A percentile compares a stretch with the other conserved stretches of the same genome.
These are phyloP conservation scores for Spea multiplicata DNA, from an alignment of 2,113 vertebrate genomes.

Conservation along the genomic window DNA sequence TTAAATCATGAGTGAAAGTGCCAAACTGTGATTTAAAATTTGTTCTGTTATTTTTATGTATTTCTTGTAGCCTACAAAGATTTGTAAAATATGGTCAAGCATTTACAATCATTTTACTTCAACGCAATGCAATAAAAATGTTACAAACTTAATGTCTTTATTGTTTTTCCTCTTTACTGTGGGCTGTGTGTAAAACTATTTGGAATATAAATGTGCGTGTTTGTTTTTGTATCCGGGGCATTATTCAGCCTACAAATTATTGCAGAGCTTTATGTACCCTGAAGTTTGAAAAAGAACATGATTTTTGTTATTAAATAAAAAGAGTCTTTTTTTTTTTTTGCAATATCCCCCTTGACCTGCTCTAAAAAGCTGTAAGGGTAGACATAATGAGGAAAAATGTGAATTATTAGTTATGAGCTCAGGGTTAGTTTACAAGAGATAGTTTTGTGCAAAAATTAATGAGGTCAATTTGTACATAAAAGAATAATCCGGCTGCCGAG, in stretches of 20 bases:
- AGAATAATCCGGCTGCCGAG: too few relatives aligned
- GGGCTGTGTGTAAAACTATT: slow-evolving; percentile 10
- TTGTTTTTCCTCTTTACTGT: slow-evolving; percentile 25
- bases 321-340: too few relatives aligned
- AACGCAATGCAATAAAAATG: slow-evolving; percentile 40
- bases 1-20: slow-evolving; percentile 26
- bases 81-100: slow-evolving; percentile 27
- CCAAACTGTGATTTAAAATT: slow-evolving; percentile 32
- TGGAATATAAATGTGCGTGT: slow-evolving; percentile 12
- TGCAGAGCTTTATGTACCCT: slow-evolving; percentile 17
- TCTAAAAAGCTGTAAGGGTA: too few relatives aligned
- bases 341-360: too few relatives aligned
- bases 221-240: slow-evolving; percentile 16
- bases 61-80: slow-evolving; percentile 24
- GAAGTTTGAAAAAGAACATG: slow-evolving; percentile 17
- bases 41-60: slow-evolving; percentile 26
- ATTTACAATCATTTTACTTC: slow-evolving; percentile 35
- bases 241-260: slow-evolving; percentile 31
- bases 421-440: too few relatives aligned
- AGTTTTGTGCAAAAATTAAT: too few relatives aligned
- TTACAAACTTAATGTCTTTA: slow-evolving; percentile 23
- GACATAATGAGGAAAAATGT: too few relatives aligned
- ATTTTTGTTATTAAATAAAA: not conserved
- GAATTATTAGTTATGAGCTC: too few relatives aligned
- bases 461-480: too few relatives aligned